These are phyloP conservation scores for Sarcophaga subvicina DNA, from an alignment of 2,888 invertebrate genomes.

Conservation along the genomic window DNA sequence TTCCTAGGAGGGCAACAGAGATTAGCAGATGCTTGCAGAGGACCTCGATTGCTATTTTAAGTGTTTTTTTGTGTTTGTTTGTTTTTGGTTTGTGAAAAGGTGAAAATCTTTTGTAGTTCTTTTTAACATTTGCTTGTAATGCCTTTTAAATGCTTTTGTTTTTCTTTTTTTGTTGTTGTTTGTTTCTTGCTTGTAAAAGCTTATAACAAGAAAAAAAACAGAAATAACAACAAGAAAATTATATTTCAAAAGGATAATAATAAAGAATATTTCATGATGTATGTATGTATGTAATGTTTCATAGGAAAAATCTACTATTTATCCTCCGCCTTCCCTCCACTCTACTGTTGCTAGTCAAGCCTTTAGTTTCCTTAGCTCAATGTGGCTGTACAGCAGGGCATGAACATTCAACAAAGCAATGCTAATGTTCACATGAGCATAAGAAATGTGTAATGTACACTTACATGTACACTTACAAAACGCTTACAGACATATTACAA, in stretches of 20 bases:
- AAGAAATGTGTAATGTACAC: background rate
- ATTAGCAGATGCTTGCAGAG: constrained; percentile 10
- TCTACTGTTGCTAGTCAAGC: background rate
- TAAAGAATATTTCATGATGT: background rate
- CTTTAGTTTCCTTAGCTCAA: background rate
- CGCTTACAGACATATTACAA: constrained; percentile 18
- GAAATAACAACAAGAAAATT: too few species aligned
- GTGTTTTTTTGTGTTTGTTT: constrained; percentile 24
- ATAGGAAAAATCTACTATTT: background rate
- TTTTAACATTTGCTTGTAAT: background rate
- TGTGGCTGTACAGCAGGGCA: background rate
- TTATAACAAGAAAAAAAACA: background rate
- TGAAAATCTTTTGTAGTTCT: constrained; percentile 50
- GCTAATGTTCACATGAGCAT: background rate
- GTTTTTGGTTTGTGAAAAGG: constrained; percentile 10
- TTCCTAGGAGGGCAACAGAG: background rate
- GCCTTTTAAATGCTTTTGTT: background rate
- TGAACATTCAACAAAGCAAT: background rate
- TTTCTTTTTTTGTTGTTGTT: constrained; percentile 4
- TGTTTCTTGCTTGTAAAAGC: constrained; percentile 2
- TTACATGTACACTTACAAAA: background rate
- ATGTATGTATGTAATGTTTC: background rate
- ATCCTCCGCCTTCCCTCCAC: background rate
- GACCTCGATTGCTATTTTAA: constrained; percentile 48
- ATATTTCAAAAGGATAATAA: background rate